These are phyloP conservation scores for Beroe forskalii DNA, from an alignment of 37 sponge, comb jelly and placozoan species.

Conservation along the genomic window DNA sequence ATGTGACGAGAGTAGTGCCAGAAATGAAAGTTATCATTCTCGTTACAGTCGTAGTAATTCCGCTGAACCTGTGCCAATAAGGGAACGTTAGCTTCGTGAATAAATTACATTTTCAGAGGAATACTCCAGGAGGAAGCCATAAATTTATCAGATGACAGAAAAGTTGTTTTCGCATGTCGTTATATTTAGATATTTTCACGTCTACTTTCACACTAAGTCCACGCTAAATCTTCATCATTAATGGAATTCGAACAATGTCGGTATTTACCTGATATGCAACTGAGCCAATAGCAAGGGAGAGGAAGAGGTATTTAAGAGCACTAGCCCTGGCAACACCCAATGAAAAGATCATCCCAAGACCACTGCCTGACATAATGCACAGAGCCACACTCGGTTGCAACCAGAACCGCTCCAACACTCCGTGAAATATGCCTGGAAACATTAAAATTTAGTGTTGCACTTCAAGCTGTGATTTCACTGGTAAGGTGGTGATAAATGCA, in stretches of 20 bases:
- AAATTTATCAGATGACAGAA: too few species aligned
- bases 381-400: conserved; percentile 41
- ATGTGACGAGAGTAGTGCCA: conserved; percentile 60
- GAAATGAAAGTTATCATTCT: conserved; percentile 45
- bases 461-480: too few species aligned
- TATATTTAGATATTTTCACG: too few species aligned
- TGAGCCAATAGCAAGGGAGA: conserved; percentile 7
- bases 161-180: too few species aligned
- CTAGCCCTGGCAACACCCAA: background rate
- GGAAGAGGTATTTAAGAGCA: conserved; percentile 28
- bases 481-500: too few species aligned
- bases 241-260: too few species aligned
- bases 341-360: background rate
- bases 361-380: background rate
- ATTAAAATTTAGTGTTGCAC: background rate
- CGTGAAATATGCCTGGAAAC: conserved; percentile 56
- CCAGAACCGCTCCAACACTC: conserved; percentile 62
- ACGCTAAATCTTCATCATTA: too few species aligned
- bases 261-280: conserved; percentile 43
- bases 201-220: too few species aligned
- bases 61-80: background rate
- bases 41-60: conserved; percentile 23
- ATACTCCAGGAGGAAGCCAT: too few species aligned
- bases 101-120: too few species aligned
- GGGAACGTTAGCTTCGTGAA: too few species aligned